Base-by-base conservation (phyloP, 2,113 vertebrate genomes). In the Trogon melanurus region DNA sequence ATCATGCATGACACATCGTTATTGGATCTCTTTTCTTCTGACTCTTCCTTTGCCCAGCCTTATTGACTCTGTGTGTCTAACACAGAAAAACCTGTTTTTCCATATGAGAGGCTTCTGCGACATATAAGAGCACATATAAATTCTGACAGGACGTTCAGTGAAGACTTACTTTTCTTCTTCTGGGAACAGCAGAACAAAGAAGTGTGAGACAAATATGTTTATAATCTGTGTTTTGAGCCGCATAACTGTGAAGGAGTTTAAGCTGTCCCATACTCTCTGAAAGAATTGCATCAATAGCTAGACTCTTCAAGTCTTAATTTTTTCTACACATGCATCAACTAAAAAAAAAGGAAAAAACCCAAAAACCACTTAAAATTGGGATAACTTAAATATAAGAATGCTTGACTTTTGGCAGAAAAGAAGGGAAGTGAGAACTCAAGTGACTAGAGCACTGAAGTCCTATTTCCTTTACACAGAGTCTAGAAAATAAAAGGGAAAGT, bases 1-100 rank as follows among this genome's bases (percentile, higher is more conserved):
- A 23, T 60, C 15, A 17, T 23, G 7, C 19, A 26, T 17, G 29
- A 75, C 22, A 26, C 2, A 13, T 25, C 0, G 0, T 64, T 75
- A 30, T 5, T 58, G 38, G 14, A 21, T 34, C 3, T 83, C 23
- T 58, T 65, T 15, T 62, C 57, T 84, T 80, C 41, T 60, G 44
- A 8, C 5, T 51, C 5, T 25, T 47, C 20, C 26, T 92, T 79
- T 67, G 12, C 21, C 41, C 7, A 38, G 20, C 18, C 30, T 30
- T 34, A 20, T 5, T 79, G 44, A 60, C 20, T 67, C 14, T 36
- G 8, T 56, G 27, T 30, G 12, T 65, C 18, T 76, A 10, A 78
- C 5, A 25, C 8, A 67, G 17, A 84, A 78, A 78, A 94, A 61
- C 6, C 6, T 64, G 9, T 4, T 69, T 75, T 70, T 56, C 64